Base-by-base conservation (phyloP, 1,140 invertebrate species). In the Cephus cinctus region DNA sequence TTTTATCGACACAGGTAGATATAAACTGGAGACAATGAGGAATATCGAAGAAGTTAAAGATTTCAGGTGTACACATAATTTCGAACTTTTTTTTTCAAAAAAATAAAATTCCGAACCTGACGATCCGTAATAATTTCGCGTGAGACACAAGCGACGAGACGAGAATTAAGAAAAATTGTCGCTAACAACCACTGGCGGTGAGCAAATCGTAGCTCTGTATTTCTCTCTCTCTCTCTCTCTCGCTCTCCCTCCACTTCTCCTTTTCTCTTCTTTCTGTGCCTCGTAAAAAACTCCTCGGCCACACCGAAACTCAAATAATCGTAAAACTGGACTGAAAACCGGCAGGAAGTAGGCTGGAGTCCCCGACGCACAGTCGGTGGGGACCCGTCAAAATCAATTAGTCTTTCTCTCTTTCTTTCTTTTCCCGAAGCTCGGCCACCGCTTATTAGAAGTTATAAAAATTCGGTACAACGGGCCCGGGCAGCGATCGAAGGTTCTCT, bases 301-400 rank as follows among this genome's bases (percentile, higher is more conserved):
- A 65, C 61, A 56, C 50, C 47, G 51, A 43, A 46, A 56, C 54
- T 14, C 50, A 50, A 63, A 63, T 63, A 63, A 62, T 62, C 56
- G 59, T 63, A 62, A 62, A 62, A 63, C 53, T 53, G 36, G 39
- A 54, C 52, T 57, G 59, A 52, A 59, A 62, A 58, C 49, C 47
- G 59, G 48, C 55, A 61, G 58, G 55, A 58, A 61, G 58, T 61
- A 57, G 58, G 59, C 49, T 31, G 42, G 15, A 16, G 27, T 36
- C 38, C 43, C n/a, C n/a, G n/a, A n/a, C n/a, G n/a, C n/a, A n/a
- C n/a, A n/a, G n/a, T n/a, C n/a, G n/a, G n/a, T n/a, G 52, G 52
- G 55, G 56, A 61, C 59, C 59, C 59, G 59, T 62, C 59, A 61
- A 62, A 62, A 62, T 62, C 59, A 62, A 61, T 62, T 61, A 61